Evolutionary conservation across 92 coral and sea anemone genomes (phyloP), one percentile per base, ranked within the genome.

Genomic region (Diadumene lineata): DNA sequence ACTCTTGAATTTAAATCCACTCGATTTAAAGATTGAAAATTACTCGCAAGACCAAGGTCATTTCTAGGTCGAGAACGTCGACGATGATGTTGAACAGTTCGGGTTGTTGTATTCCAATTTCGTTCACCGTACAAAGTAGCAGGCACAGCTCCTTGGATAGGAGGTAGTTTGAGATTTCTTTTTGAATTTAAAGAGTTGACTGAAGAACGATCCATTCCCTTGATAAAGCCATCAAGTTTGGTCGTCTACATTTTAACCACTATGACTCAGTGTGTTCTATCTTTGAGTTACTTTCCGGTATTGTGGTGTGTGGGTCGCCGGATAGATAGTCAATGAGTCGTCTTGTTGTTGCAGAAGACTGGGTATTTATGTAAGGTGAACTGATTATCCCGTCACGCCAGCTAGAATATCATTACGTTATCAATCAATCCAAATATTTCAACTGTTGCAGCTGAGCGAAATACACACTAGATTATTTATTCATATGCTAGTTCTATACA

Each of bases 91-190:
- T 61, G 43, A 2, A 44, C 19, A 73, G 25, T 68, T 68, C 34
- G n/a, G n/a, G 34, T 34, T 55, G 75, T 17, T 60, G 78, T 1
- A 2, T 66, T 78, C 82, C 82, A 78, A 4, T 68, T 19, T n/a
- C 83, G 68, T 21, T 86, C 84, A 33, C 72, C 89, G n/a, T 84
- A 82, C 21, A 68, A 68, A 9, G 75, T 64, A 1, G 87, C 77
- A 15, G 91, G 84, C 0, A 69, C 64, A 3, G 97, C 97, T 11
- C 93, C 88, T 64, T 88, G 97, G 31, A 91, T 91, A 32, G 97
- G 97, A 19, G 97, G 97, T 3, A 91, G 90, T 69, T 91, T 91
- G 48, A 91, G 86, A 65, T 91, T 88, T 44, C 86, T 70, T 69
- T 78, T 86, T 55, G 86, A 81, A 69, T 86, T 86, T 29, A 78